Evolutionary conservation across 2,113 vertebrate genomes (phyloP).

Genomic region (Suricata suricatta): DNA sequence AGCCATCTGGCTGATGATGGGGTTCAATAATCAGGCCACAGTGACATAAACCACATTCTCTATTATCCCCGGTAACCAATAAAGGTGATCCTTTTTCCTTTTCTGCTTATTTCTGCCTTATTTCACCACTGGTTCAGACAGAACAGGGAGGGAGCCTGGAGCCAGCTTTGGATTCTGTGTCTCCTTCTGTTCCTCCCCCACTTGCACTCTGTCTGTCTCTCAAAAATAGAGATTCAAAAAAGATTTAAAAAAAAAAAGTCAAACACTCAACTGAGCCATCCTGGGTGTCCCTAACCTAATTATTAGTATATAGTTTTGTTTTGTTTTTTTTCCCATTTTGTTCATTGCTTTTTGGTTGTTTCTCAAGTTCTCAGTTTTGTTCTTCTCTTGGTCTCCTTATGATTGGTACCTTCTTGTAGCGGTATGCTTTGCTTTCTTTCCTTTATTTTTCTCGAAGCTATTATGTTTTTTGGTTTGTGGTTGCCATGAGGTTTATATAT

Average conservation of each 20-base stretch:
- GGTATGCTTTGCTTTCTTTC: neutral
- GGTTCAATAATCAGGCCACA: fast-evolving
- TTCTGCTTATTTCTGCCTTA: neutral
- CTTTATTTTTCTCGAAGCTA: neutral
- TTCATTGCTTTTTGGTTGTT: neutral
- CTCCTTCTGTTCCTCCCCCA: too few relatives aligned
- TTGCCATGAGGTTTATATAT: neutral
- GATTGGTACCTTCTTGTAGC: neutral
- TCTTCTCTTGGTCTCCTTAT: neutral
- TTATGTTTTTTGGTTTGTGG: neutral
- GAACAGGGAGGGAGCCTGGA: too few relatives aligned
- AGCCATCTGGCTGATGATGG: neutral
- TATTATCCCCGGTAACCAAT: too few relatives aligned
- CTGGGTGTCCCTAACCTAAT: neutral
- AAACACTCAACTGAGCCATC: too few relatives aligned
- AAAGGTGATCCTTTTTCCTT: neutral
- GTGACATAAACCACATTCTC: neutral
- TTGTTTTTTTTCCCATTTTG: neutral
- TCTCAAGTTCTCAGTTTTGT: neutral
- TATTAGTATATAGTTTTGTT: neutral
- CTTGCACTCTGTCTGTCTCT: too few relatives aligned
- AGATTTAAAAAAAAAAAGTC: too few relatives aligned
- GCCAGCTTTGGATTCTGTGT: too few relatives aligned
- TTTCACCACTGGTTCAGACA: neutral
- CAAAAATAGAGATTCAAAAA: too few relatives aligned